Conservation (phyloP, 2,888 invertebrate species). For the Mesochorus sp. region DNA sequence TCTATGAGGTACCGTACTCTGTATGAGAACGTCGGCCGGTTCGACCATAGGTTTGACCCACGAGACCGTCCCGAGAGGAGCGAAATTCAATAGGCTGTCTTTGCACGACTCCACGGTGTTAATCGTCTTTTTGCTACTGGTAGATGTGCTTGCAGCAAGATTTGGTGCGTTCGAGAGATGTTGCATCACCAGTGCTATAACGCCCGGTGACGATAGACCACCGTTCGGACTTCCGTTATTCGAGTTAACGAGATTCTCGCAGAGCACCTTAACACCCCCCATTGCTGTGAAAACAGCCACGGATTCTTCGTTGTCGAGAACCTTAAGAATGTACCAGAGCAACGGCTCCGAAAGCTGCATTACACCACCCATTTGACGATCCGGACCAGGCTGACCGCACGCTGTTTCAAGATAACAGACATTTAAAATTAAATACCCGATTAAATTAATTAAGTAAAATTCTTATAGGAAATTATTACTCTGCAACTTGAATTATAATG, state of each 20-base stretch:
- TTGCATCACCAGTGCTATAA: slow-evolving; percentile 85
- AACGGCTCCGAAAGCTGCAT: slow-evolving; percentile 92
- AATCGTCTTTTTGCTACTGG: slow-evolving; percentile 80
- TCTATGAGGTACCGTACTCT: slow-evolving; percentile 91
- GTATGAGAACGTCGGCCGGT: slow-evolving; percentile 94
- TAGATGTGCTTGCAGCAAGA: slow-evolving; percentile 78
- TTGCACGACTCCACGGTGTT: slow-evolving; percentile 85
- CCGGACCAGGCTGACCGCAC: slow-evolving; percentile 71
- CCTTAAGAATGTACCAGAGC: slow-evolving; percentile 91
- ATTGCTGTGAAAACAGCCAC: slow-evolving; percentile 89
- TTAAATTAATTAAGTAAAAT: background rate
- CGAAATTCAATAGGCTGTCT: slow-evolving; percentile 93
- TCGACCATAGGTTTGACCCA: slow-evolving; percentile 94
- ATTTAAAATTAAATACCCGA: slow-evolving; percentile 31
- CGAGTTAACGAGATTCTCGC: slow-evolving; percentile 88
- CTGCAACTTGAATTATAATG: too few species aligned
- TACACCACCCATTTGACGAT: slow-evolving; percentile 77
- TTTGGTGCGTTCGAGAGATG: slow-evolving; percentile 84
- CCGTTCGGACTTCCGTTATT: slow-evolving; percentile 83
- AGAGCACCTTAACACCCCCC: slow-evolving; percentile 89
- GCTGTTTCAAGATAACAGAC: slow-evolving; percentile 65
- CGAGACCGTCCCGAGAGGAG: slow-evolving; percentile 91
- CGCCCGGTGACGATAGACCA: slow-evolving; percentile 83
- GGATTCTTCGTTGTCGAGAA: slow-evolving; percentile 90
- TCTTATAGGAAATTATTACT: too few species aligned